phyloP scores from a whole-genome alignment of 2,113 vertebrate genomes.

The Oreochromis niloticus region DNA sequence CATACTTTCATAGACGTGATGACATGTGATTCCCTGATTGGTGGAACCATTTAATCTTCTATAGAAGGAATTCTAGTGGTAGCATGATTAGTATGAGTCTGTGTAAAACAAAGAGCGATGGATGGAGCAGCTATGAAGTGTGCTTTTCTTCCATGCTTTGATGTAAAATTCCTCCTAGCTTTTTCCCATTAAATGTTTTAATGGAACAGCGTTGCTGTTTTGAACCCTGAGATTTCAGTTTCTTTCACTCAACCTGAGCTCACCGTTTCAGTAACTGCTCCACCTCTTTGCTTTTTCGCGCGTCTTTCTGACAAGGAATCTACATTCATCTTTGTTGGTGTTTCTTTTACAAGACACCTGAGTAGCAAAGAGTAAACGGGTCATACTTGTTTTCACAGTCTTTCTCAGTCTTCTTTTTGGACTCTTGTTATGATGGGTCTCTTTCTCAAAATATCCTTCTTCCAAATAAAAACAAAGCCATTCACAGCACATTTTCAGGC shows the following conservation, averaged over 20 bases:
- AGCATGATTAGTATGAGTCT: background rate
- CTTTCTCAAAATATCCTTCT: background rate
- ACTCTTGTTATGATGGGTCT: background rate
- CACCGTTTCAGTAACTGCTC: background rate
- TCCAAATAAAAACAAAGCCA: background rate
- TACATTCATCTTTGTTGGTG: background rate
- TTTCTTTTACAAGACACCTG: background rate
- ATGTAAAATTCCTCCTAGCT: background rate
- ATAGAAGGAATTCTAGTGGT: background rate
- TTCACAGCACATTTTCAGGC: background rate
- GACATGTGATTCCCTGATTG: background rate
- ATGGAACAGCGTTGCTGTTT: background rate
- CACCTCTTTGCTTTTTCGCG: no score
- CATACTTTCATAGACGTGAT: background rate
- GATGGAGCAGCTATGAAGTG: background rate
- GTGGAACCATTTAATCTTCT: background rate
- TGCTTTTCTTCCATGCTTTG: background rate
- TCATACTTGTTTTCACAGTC: background rate
- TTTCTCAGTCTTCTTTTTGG: background rate
- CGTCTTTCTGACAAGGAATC: background rate
- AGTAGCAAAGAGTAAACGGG: background rate
- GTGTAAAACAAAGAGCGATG: background rate
- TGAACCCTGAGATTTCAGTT: background rate
- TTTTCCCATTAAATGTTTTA: background rate
- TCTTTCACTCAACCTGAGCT: background rate